These are phyloP conservation scores for Antheraea assamensis DNA, from an alignment of 2,888 invertebrate genomes.

Conservation along the genomic window DNA sequence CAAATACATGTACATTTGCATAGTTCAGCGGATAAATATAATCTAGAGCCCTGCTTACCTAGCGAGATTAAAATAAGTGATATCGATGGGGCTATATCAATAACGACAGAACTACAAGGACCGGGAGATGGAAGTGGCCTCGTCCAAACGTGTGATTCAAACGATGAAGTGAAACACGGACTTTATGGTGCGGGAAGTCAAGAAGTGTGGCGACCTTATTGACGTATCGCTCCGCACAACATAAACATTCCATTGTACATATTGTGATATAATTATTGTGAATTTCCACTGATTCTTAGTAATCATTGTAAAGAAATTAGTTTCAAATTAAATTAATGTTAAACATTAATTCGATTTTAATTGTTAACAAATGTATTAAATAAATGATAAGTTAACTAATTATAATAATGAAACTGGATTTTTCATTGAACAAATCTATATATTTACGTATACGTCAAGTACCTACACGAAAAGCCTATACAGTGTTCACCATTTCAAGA, in stretches of 20 bases:
- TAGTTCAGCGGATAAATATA: constrained; percentile 84
- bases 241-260: constrained; percentile 70
- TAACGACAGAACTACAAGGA: constrained; percentile 75
- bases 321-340: constrained; percentile 68
- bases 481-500: background rate
- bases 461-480: background rate
- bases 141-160: constrained; percentile 77
- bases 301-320: constrained; percentile 34
- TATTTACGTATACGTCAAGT: background rate
- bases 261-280: constrained; percentile 71
- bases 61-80: constrained; percentile 84
- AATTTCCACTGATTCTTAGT: constrained; percentile 29
- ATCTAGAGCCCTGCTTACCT: constrained; percentile 84
- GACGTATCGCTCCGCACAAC: constrained; percentile 58
- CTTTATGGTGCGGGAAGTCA: constrained; percentile 64
- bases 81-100: constrained; percentile 81
- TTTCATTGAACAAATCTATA: constrained; percentile 14
- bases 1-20: constrained; percentile 92
- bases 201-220: constrained; percentile 91
- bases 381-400: constrained; percentile 44
- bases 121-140: constrained; percentile 73
- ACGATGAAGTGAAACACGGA: constrained; percentile 79
- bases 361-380: constrained; percentile 62
- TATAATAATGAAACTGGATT: constrained; percentile 18
- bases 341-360: constrained; percentile 75